These are phyloP conservation scores for Oryctes rhinoceros DNA, from an alignment of 1,140 invertebrate genomes.

Conservation along the genomic window DNA sequence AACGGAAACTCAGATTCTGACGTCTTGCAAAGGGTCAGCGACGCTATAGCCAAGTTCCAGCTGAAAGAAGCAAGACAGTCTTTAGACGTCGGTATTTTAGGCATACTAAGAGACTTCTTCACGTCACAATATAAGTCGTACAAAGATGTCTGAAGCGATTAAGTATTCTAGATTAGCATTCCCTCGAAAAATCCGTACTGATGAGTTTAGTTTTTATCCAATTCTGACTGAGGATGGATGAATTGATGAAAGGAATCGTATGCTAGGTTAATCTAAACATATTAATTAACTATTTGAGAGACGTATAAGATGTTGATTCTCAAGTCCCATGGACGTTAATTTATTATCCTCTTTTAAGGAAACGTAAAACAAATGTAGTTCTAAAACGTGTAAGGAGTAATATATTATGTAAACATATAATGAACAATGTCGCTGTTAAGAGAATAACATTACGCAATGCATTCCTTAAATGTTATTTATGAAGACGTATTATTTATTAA, in stretches of 20 bases:
- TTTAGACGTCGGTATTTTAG: conserved; percentile 48
- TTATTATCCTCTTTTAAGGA: background rate
- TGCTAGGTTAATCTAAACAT: background rate
- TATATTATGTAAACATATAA: background rate
- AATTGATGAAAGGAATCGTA: background rate
- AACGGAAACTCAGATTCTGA: conserved; percentile 41
- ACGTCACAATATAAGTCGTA: conserved; percentile 47
- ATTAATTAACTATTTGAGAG: conserved; percentile 21
- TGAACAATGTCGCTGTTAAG: background rate
- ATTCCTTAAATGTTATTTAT: conserved; percentile 16
- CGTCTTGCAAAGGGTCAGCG: conserved; percentile 49
- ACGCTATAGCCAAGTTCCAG: conserved; percentile 51
- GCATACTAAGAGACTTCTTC: conserved; percentile 52
- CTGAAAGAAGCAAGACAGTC: conserved; percentile 44
- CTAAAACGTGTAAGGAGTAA: background rate
- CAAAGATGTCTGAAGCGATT: background rate
- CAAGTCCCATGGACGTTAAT: conserved; percentile 18
- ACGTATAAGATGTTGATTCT: conserved; percentile 26
- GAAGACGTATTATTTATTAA: background rate
- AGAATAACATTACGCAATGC: background rate
- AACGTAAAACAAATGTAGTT: background rate
- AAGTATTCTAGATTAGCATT: background rate
- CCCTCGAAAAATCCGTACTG: conserved; percentile 1
- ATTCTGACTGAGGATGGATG: background rate
- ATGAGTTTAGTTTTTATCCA: background rate